phyloP scores from a whole-genome alignment of 2,888 invertebrate species.

The Hypomecis punctinalis region DNA sequence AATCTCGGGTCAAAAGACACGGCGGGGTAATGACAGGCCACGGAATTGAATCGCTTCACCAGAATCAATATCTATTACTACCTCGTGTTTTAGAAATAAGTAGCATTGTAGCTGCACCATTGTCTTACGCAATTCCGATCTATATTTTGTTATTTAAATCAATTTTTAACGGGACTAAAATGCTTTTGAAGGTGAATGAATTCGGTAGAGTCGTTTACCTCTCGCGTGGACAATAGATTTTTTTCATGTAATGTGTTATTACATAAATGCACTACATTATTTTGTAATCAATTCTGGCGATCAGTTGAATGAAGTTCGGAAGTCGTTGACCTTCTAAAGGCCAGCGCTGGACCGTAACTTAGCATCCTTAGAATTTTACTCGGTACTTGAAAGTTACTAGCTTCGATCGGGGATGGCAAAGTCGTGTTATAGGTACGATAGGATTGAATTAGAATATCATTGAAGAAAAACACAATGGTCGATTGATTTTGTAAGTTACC shows the following conservation, averaged over 20 bases:
- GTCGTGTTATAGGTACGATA: slow-evolving; percentile 6
- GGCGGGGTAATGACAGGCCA: slow-evolving; percentile 75
- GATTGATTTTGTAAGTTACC: too few relatives aligned
- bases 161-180: slow-evolving; percentile 45
- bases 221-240: slow-evolving; percentile 23
- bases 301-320: slow-evolving; percentile 48
- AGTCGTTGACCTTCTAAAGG: slow-evolving; percentile 61
- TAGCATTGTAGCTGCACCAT: slow-evolving; percentile 58
- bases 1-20: slow-evolving; percentile 77
- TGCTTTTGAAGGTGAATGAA: slow-evolving; percentile 50
- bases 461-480: too few relatives aligned
- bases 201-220: slow-evolving; percentile 43
- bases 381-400: slow-evolving; percentile 27
- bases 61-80: slow-evolving; percentile 65
- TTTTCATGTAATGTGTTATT: slow-evolving; percentile 23
- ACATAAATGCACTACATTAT: slow-evolving; percentile 34
- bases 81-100: slow-evolving; percentile 53
- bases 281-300: slow-evolving; percentile 42
- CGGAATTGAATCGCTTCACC: slow-evolving; percentile 58
- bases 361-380: slow-evolving; percentile 50
- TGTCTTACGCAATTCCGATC: slow-evolving; percentile 61
- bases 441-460: too few relatives aligned
- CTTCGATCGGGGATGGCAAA: slow-evolving; percentile 29
- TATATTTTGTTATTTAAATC: slow-evolving; percentile 50
- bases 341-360: slow-evolving; percentile 53